Base-by-base conservation (phyloP, 2,113 vertebrate species). In the Philantomba maxwellii region DNA sequence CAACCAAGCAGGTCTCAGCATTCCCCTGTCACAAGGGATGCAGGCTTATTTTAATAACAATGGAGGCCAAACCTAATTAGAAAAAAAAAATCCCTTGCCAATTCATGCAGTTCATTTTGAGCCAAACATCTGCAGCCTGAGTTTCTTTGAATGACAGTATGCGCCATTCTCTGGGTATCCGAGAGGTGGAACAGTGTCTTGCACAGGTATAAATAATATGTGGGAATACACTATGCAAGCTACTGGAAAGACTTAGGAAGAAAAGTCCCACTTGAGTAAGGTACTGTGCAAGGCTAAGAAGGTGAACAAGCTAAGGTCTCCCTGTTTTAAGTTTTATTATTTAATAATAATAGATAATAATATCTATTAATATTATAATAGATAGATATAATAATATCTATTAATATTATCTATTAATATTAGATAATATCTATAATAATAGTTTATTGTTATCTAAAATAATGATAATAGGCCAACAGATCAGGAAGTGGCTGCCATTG, bases 41-140 rank as follows among this genome's bases (percentile, higher is more conserved):
- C 30, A 75, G 25, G 11, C 55, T 97, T 84, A 81, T 81, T 92
- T 96, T 84, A 96, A 80, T 88, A 91, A 94, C 8, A 70, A 55
- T 89, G 77, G 62, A 78, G 33, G 70, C 49, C 73, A 78, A 94
- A 81, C 57, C 39, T 97, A 87, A 97, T 83, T 33, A 82, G 55
- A 78, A 39, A 64, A n/a, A 82, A 64, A n/a, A 82, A 78, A 55
- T 66, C 33, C n/a, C 60, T 88, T 28, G 30, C 82, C n/a, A 3
- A 26, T 77, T 45, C 89, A 64, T 28, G 30, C 10, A 30, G 82
- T 66, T 87, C 81, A 33, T 84, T 88, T 88, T 66, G 17, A 95
- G 55, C 49, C 55, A 25, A 43, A 85, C 49, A 55, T 60, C 86
- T 78, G 51, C 43, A 25, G 23, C 60, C 33, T 70, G 49, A 17